These are phyloP conservation scores for Lepidostoma basale DNA, from an alignment of 1,140 invertebrate species.

Conservation along the genomic window DNA sequence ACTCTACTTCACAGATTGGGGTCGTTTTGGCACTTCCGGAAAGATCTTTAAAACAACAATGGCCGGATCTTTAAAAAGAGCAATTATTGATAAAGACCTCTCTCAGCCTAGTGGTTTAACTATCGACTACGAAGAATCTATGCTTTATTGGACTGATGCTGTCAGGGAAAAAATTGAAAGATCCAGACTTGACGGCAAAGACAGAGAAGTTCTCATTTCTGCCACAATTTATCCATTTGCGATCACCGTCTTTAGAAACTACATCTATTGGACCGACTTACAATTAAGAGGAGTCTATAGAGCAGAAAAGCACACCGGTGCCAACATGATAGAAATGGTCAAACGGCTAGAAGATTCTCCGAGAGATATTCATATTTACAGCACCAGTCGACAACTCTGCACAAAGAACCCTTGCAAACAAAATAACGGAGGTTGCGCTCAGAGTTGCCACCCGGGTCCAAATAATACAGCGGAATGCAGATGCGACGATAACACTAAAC, in stretches of 20 bases:
- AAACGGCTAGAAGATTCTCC: slow-evolving; percentile 89
- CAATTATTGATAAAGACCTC: slow-evolving; percentile 88
- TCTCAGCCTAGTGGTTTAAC: slow-evolving; percentile 95
- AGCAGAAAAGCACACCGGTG: slow-evolving; percentile 96
- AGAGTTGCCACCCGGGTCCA: slow-evolving; percentile 89
- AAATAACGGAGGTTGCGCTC: slow-evolving; percentile 95
- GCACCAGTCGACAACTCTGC: slow-evolving; percentile 79
- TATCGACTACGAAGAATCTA: slow-evolving; percentile 94
- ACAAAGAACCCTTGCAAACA: slow-evolving; percentile 84
- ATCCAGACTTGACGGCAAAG: slow-evolving; percentile 84
- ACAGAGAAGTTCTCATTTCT: slow-evolving; percentile 77
- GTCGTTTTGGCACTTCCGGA: slow-evolving; percentile 87
- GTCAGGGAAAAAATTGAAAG: slow-evolving; percentile 96
- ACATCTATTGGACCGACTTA: slow-evolving; percentile 98
- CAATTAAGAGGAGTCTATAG: slow-evolving; percentile 92
- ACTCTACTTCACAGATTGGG: slow-evolving; percentile 93
- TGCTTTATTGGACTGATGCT: slow-evolving; percentile 98
- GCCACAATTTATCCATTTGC: slow-evolving; percentile 97
- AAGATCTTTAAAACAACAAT: slow-evolving; percentile 96
- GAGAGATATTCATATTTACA: slow-evolving; percentile 90
- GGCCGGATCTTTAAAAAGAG: slow-evolving; percentile 91
- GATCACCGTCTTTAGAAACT: slow-evolving; percentile 88
- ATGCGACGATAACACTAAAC: slow-evolving; percentile 82
- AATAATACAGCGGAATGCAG: slow-evolving; percentile 86
- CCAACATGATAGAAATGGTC: slow-evolving; percentile 92